phyloP scores from a whole-genome alignment of 2,888 invertebrate genomes.

The Ernsta delagoae region DNA sequence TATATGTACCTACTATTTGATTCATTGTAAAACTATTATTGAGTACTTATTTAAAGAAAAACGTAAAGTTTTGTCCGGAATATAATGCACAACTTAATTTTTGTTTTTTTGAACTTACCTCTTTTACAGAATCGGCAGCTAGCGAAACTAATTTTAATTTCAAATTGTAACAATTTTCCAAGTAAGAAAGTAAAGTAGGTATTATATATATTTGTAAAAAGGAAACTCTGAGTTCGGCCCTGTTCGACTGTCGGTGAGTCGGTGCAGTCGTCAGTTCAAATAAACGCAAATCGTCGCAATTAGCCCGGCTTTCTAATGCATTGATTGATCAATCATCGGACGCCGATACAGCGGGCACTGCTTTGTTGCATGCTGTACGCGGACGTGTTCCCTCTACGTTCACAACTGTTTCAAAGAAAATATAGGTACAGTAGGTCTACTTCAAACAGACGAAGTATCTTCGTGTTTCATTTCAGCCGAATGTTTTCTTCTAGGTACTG shows the following conservation, averaged over 20 bases:
- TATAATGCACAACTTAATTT: no score
- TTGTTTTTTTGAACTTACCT: background rate
- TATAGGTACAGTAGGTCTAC: background rate
- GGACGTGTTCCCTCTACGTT: constrained; percentile 62
- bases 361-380: constrained; percentile 65
- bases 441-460: background rate
- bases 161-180: no score
- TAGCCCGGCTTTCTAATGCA: constrained; percentile 77
- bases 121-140: no score
- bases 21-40: no score
- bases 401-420: constrained; percentile 8
- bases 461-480: background rate
- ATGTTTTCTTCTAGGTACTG: no score
- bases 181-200: no score
- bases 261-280: constrained; percentile 69
- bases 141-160: no score
- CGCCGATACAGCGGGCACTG: constrained; percentile 57
- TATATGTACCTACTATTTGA: no score
- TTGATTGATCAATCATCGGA: constrained; percentile 82
- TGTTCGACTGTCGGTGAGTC: constrained; percentile 30
- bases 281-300: constrained; percentile 75
- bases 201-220: background rate
- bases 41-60: no score
- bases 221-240: background rate
- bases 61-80: no score